phyloP scores from a whole-genome alignment of 2,113 vertebrate species.

The Phrynocephalus versicolor region DNA sequence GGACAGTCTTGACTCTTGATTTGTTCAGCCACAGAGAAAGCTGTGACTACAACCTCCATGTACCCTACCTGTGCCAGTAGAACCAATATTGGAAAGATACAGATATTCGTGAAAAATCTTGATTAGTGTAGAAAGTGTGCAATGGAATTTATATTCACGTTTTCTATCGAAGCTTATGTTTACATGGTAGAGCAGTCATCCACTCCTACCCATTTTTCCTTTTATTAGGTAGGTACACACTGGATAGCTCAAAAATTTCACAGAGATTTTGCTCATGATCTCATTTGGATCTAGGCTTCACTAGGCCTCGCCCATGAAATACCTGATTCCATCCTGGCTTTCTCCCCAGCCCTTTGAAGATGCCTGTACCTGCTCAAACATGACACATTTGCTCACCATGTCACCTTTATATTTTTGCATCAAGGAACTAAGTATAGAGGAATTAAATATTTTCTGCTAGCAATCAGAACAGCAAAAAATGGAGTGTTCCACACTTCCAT shows the following conservation, averaged over 20 bases:
- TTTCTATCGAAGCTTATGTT: background rate
- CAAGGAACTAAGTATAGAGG: background rate
- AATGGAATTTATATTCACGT: background rate
- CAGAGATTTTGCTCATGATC: background rate
- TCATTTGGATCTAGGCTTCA: background rate
- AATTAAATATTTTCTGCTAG: background rate
- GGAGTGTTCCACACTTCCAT: background rate
- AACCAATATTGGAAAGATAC: no score
- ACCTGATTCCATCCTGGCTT: background rate
- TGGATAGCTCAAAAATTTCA: no score
- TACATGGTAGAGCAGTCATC: background rate
- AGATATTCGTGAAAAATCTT: no score
- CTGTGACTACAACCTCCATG: no score
- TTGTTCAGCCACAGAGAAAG: no score
- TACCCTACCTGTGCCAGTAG: no score
- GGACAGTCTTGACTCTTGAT: no score
- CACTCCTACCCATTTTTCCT: background rate
- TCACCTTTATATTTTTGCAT: background rate
- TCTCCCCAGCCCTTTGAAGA: background rate
- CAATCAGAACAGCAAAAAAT: background rate
- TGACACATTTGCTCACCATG: background rate
- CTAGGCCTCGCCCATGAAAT: background rate
- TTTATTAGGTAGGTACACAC: background rate
- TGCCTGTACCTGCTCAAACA: background rate
- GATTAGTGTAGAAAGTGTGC: background rate